phyloP scores from a whole-genome alignment of 2,113 vertebrate genomes.

The Acanthisitta chloris region DNA sequence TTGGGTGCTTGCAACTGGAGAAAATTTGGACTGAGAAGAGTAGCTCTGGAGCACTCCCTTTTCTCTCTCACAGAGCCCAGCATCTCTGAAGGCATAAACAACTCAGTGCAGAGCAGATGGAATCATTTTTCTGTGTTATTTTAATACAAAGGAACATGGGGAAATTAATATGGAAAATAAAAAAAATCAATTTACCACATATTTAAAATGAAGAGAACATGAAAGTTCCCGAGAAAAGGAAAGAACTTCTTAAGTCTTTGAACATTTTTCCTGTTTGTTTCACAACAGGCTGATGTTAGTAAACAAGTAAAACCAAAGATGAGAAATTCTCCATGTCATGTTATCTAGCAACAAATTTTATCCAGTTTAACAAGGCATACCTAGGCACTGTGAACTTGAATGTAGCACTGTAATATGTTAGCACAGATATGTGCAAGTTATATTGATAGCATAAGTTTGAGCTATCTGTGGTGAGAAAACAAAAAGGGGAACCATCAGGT shows the following conservation, averaged over 20 bases:
- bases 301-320: slow-evolving; percentile 25
- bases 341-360: not conserved
- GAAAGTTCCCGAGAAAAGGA: slow-evolving; percentile 14
- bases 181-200: not conserved
- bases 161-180: slow-evolving; percentile 19
- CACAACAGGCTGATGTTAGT: slow-evolving; percentile 16
- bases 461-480: not conserved
- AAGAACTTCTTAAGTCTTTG: slow-evolving; percentile 3
- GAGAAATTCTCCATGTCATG: not conserved
- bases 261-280: slow-evolving; percentile 9
- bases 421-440: not conserved
- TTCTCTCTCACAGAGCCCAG: not conserved
- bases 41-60: not conserved
- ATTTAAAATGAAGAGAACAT: slow-evolving; percentile 1
- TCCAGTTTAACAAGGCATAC: not conserved
- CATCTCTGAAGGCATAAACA: not conserved
- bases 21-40: not conserved
- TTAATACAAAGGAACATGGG: not conserved
- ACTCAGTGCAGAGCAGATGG: slow-evolving; percentile 2
- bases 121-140: not conserved
- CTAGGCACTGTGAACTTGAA: not conserved
- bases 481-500: not conserved
- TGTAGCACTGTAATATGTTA: not conserved
- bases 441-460: not conserved
- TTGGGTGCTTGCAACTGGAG: not conserved